Conservation (phyloP, 2,888 invertebrate genomes). For the Ditula angustiorana region DNA sequence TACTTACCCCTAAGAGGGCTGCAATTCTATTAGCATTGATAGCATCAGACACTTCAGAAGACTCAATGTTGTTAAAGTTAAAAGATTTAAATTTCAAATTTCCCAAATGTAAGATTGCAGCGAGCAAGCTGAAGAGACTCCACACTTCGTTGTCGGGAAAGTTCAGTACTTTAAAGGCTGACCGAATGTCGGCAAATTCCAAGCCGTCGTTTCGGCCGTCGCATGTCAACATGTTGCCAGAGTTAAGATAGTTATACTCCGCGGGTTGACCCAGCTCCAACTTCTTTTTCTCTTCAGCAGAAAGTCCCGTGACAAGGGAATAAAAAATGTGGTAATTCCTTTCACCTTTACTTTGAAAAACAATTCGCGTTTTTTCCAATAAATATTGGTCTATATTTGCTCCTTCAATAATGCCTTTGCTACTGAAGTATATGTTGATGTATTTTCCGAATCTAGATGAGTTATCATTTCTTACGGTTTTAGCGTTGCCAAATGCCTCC, state of each 20-base stretch:
- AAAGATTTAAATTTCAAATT: conserved; percentile 94
- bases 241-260: conserved; percentile 93
- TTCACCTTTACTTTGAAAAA: conserved; percentile 95
- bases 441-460: conserved; percentile 98
- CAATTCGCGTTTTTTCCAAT: conserved; percentile 96
- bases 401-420: conserved; percentile 94
- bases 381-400: conserved; percentile 98
- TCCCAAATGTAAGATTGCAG: conserved; percentile 95
- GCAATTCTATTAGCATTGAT: conserved; percentile 89
- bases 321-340: conserved; percentile 99
- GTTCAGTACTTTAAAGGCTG: conserved; percentile 97
- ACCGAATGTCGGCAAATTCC: conserved; percentile 95
- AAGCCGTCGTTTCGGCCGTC: conserved; percentile 93
- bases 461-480: conserved; percentile 97
- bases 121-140: conserved; percentile 93
- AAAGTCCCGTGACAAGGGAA: conserved; percentile 93
- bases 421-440: conserved; percentile 95
- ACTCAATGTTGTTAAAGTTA: conserved; percentile 93
- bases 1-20: conserved; percentile 89
- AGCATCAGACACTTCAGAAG: conserved; percentile 92
- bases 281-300: conserved; percentile 91
- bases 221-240: conserved; percentile 91
- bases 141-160: conserved; percentile 93
- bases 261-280: conserved; percentile 90
- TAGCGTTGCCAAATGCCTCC: conserved; percentile 99